phyloP scores from a whole-genome alignment of 2,113 vertebrate species.

The Dasyprocta punctata region DNA sequence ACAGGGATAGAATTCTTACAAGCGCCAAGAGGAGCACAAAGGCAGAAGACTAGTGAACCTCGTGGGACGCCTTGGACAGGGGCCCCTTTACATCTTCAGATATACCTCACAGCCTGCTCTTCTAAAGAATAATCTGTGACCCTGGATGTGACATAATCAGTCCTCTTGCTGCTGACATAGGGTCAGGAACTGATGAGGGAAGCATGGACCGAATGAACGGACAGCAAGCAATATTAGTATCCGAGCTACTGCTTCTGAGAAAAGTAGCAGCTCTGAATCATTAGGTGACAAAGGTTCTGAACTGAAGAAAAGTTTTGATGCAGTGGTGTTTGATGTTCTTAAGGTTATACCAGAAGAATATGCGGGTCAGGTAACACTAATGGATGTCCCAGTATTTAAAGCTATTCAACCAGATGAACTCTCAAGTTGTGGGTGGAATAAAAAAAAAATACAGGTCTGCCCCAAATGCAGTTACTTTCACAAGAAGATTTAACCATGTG shows the following conservation, averaged over 20 bases:
- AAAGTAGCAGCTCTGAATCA: conserved; percentile 98
- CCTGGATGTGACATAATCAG: too few species aligned
- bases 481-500: conserved; percentile 98
- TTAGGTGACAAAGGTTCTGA: conserved; percentile 97
- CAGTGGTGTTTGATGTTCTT: conserved; percentile 97
- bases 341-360: conserved; percentile 99
- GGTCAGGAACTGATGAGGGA: too few species aligned
- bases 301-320: conserved; percentile 99
- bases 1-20: neutral
- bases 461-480: conserved; percentile 98
- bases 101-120: neutral
- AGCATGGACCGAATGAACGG: too few species aligned
- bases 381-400: conserved; percentile 99
- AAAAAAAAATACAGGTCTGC: conserved; percentile 99
- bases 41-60: neutral
- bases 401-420: conserved; percentile 98
- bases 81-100: neutral
- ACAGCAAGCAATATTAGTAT: too few species aligned
- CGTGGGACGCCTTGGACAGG: neutral
- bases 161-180: too few species aligned
- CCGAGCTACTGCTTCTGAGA: conserved; percentile 75
- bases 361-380: conserved; percentile 98
- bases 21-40: neutral
- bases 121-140: too few species aligned
- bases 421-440: conserved; percentile 99